Evolutionary conservation across 1,140 invertebrate species (phyloP).

Genomic region (Danaus plexippus): DNA sequence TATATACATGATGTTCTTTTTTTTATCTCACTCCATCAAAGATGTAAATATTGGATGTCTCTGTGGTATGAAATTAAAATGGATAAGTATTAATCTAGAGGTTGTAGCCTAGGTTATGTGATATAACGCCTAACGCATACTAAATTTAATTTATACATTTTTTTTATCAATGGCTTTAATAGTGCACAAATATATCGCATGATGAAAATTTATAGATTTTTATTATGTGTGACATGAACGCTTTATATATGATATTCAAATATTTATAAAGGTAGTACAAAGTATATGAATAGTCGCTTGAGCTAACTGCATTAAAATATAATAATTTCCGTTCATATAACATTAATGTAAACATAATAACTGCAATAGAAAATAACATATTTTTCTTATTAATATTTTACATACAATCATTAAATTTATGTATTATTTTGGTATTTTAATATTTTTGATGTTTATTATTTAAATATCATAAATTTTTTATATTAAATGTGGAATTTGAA

Average conservation of each 20-base stretch:
- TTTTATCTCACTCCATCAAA: neutral
- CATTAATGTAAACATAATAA: too few relatives aligned
- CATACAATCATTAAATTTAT: too few relatives aligned
- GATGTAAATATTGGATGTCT: conserved; percentile 11
- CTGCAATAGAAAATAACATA: too few relatives aligned
- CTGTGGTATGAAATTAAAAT: conserved; percentile 1
- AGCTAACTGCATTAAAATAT: too few relatives aligned
- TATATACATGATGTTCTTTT: conserved; percentile 1
- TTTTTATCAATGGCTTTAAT: conserved; percentile 43
- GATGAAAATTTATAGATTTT: conserved; percentile 22
- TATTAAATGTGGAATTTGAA: too few relatives aligned
- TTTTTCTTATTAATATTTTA: too few relatives aligned
- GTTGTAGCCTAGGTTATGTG: conserved; percentile 30
- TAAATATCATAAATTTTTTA: too few relatives aligned
- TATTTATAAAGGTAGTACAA: conserved; percentile 19
- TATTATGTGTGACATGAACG: conserved; percentile 21
- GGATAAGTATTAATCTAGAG: conserved; percentile 19
- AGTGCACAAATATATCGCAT: conserved; percentile 47
- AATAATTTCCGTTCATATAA: too few relatives aligned
- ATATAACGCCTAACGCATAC: conserved; percentile 33
- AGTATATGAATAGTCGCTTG: neutral
- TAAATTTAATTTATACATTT: conserved; percentile 22
- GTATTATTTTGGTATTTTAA: too few relatives aligned
- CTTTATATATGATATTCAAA: conserved; percentile 20
- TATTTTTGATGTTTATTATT: too few relatives aligned